Conservation (phyloP, 2,888 invertebrate genomes). For the Galerucella calmariensis region DNA sequence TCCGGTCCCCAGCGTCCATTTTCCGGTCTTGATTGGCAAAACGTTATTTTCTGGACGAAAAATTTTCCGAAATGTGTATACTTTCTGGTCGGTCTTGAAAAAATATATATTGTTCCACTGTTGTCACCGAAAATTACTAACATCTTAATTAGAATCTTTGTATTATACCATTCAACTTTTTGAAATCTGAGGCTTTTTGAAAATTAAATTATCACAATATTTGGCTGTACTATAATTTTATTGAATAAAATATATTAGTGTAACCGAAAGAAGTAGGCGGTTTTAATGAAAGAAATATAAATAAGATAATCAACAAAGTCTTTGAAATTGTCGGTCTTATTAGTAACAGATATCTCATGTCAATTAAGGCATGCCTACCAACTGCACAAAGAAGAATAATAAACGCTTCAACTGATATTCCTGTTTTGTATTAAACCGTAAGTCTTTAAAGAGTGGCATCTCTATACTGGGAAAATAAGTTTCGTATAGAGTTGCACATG, state of each 20-base stretch:
- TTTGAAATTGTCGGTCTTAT: constrained; percentile 52
- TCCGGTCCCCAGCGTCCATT: too few species aligned
- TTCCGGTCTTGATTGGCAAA: too few species aligned
- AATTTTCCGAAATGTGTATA: too few species aligned
- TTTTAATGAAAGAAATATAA: constrained; percentile 49
- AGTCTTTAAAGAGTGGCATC: constrained; percentile 45
- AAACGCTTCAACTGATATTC: constrained; percentile 46
- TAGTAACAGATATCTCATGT: constrained; percentile 53
- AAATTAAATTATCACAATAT: neutral
- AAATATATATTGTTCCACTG: too few species aligned
- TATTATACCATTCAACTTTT: too few species aligned
- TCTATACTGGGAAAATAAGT: constrained; percentile 48
- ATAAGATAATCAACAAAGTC: constrained; percentile 50
- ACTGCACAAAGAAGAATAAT: constrained; percentile 47
- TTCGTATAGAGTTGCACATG: constrained; percentile 38
- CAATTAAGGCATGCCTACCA: constrained; percentile 52
- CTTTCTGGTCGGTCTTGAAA: too few species aligned
- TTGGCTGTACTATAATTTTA: constrained; percentile 39
- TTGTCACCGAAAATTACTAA: too few species aligned
- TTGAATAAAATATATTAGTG: constrained; percentile 45
- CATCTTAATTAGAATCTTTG: too few species aligned
- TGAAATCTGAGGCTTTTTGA: too few species aligned
- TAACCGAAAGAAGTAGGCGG: constrained; percentile 44
- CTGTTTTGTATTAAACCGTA: constrained; percentile 47
- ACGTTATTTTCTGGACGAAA: too few species aligned